Evolutionary conservation across 2,888 invertebrate species (phyloP).

Genomic region (Apamea sordens): DNA sequence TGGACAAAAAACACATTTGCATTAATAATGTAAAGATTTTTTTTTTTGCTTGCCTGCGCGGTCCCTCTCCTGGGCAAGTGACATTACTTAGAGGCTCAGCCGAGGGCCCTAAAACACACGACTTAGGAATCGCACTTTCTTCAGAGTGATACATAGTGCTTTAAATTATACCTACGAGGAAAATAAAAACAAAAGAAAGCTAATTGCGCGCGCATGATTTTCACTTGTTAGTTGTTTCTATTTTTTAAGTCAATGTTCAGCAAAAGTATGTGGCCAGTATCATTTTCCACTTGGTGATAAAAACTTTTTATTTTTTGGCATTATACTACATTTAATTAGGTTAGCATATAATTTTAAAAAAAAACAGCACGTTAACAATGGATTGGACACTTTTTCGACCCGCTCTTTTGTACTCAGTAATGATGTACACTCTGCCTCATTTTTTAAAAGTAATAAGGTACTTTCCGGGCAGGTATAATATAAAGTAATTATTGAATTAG

Average conservation of each 20-base stretch:
- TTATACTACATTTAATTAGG: background rate
- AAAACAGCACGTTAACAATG: no score
- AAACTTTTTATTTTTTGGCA: background rate
- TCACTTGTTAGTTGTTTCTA: background rate
- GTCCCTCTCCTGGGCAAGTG: no score
- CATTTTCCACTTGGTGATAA: background rate
- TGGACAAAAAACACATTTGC: constrained; percentile 47
- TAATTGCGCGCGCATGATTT: no score
- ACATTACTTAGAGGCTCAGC: background rate
- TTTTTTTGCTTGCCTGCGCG: background rate
- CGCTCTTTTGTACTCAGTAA: background rate
- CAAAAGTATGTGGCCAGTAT: background rate
- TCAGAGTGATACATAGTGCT: background rate
- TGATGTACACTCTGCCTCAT: background rate
- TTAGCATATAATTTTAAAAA: no score
- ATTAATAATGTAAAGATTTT: constrained; percentile 21
- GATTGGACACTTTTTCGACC: no score
- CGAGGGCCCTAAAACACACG: background rate
- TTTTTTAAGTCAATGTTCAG: background rate
- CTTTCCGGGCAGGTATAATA: background rate
- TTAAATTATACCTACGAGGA: background rate
- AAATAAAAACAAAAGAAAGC: background rate
- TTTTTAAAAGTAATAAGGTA: background rate
- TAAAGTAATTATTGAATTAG: background rate
- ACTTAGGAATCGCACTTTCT: background rate